phyloP scores from a whole-genome alignment of 2,888 invertebrate genomes.

The Agrochola lychnidis region DNA sequence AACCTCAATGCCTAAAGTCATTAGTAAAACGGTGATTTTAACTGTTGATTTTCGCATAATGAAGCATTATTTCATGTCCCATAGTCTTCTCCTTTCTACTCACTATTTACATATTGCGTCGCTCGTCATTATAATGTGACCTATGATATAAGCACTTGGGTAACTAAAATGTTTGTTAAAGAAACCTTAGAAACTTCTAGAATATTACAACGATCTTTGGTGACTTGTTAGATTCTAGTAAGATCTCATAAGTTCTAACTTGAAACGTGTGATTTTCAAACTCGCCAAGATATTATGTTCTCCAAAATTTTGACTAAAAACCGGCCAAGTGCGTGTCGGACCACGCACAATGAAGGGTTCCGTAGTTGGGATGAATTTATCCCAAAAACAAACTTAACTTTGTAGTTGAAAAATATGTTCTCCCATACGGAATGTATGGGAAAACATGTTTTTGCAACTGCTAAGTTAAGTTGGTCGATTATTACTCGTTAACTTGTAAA shows the following conservation, averaged over 20 bases:
- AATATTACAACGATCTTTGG: background rate
- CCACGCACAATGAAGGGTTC: too few relatives aligned
- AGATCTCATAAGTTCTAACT: background rate
- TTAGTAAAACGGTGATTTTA: slow-evolving; percentile 16
- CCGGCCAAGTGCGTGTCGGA: too few relatives aligned
- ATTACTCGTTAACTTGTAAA: too few relatives aligned
- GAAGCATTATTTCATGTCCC: slow-evolving; percentile 6
- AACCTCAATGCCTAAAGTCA: slow-evolving; percentile 16
- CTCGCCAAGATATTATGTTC: too few relatives aligned
- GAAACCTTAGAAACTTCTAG: slow-evolving; percentile 30
- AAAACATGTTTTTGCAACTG: too few relatives aligned
- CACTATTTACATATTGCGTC: slow-evolving; percentile 29
- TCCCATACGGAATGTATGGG: too few relatives aligned
- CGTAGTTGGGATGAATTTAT: too few relatives aligned
- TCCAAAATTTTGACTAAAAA: too few relatives aligned
- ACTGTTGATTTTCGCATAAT: slow-evolving; percentile 14
- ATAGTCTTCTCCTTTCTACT: slow-evolving; percentile 22
- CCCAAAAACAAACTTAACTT: too few relatives aligned
- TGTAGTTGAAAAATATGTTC: too few relatives aligned
- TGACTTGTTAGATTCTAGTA: background rate
- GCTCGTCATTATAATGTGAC: slow-evolving; percentile 26
- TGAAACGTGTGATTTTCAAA: background rate
- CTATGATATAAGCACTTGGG: slow-evolving; percentile 39
- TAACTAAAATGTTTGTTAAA: slow-evolving; percentile 8
- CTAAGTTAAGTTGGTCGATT: too few relatives aligned